Evolutionary conservation across 2,797 vertebrate genomes (phyloP).

Genomic region (Danio aesculapii): DNA sequence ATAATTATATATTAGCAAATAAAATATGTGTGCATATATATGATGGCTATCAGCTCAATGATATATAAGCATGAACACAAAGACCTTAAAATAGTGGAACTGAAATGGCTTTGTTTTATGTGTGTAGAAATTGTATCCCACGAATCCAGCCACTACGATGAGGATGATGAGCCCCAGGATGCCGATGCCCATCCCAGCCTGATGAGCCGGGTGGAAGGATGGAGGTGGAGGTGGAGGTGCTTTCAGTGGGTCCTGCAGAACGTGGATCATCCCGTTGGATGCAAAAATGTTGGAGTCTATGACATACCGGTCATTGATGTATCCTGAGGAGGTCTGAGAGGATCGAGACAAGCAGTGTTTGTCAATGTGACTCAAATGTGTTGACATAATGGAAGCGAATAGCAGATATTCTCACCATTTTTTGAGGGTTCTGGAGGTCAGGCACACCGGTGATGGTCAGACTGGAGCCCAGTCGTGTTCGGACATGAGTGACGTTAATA

Average conservation of each 20-base stretch:
- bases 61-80: constrained; percentile 13
- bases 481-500: constrained; percentile 83
- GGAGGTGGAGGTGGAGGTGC: constrained; percentile 76
- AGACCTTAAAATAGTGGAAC: constrained; percentile 91
- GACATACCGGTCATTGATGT: constrained; percentile 85
- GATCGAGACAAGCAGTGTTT: neutral
- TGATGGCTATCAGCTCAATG: neutral
- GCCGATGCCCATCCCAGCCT: constrained; percentile 79
- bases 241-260: constrained; percentile 86
- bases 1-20: neutral
- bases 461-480: constrained; percentile 81
- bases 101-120: constrained; percentile 77
- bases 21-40: neutral
- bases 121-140: constrained; percentile 84
- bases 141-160: constrained; percentile 70
- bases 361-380: neutral
- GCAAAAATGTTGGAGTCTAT: constrained; percentile 83
- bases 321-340: constrained; percentile 80
- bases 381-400: neutral
- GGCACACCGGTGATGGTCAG: constrained; percentile 78
- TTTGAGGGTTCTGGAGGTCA: constrained; percentile 69
- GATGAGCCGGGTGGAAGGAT: constrained; percentile 71
- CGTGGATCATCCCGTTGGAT: constrained; percentile 92
- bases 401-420: constrained; percentile 65
- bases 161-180: constrained; percentile 81